phyloP scores from a whole-genome alignment of 2,888 invertebrate species.

The Epistrophe grossulariae region DNA sequence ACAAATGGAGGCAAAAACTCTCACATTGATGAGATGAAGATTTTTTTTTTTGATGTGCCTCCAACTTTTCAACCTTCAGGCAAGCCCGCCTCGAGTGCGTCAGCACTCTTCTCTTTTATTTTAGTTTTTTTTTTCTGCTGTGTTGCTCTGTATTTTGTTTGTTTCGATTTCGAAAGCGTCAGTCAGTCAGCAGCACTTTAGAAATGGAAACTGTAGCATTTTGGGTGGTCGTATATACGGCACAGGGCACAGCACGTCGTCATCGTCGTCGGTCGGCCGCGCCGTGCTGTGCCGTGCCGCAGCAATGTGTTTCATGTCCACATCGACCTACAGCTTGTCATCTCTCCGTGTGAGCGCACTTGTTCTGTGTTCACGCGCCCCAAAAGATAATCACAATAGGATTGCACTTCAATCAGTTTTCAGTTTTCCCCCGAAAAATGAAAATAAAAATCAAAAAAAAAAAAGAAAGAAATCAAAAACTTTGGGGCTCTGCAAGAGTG shows the following conservation, averaged over 20 bases:
- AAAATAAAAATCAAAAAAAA: not conserved
- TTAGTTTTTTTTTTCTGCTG: not conserved
- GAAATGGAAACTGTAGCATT: slow-evolving; percentile 73
- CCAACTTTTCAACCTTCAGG: slow-evolving; percentile 18
- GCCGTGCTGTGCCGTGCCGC: no score
- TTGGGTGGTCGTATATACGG: slow-evolving; percentile 64
- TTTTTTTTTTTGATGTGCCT: slow-evolving; percentile 23
- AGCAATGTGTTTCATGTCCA: slow-evolving; percentile 67
- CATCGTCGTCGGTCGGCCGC: no score
- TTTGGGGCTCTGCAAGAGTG: slow-evolving; percentile 1
- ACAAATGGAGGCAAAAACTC: slow-evolving; percentile 59
- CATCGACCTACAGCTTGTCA: slow-evolving; percentile 74
- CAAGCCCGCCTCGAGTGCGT: slow-evolving; percentile 42
- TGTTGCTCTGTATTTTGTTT: slow-evolving; percentile 1
- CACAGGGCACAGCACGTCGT: slow-evolving; percentile 9
- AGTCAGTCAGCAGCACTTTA: slow-evolving; percentile 58
- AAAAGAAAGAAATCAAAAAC: slow-evolving; percentile 22
- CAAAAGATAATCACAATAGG: slow-evolving; percentile 68
- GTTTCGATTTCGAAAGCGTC: slow-evolving; percentile 48
- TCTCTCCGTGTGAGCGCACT: slow-evolving; percentile 59
- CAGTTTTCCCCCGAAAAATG: slow-evolving; percentile 21
- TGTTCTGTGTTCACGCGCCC: slow-evolving; percentile 60
- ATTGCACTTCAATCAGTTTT: slow-evolving; percentile 64
- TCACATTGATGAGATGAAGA: slow-evolving; percentile 65
- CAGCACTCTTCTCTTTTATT: slow-evolving; percentile 33